Evolutionary conservation across 2,113 vertebrate genomes (phyloP), one percentile per base, ranked within the genome.

Genomic region (Microtus richardsoni): DNA sequence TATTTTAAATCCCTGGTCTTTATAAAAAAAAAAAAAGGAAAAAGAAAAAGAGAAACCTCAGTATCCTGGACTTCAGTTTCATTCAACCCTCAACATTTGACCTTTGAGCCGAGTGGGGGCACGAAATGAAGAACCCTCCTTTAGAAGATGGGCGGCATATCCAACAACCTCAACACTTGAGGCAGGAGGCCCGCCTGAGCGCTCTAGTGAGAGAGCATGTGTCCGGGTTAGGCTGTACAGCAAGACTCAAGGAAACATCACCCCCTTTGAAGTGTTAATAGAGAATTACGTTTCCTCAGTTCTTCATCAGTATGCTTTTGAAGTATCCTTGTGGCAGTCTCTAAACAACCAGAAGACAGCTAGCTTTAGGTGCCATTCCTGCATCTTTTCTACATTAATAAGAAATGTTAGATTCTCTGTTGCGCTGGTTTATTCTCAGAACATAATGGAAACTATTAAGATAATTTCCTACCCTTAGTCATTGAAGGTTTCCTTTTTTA

Each of bases 1-100:
- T 80, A 80, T 28, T 86, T 96, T 80, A 77, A 64, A 80, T 90
- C 93, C 49, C 80, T n/a, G 24, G 47, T 92, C 66, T 80, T 88
- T 93, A 49, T 82, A 49, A 49, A 70, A 36, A 52, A 94, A 83
- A 9, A 74, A 58, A 58, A 54, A 58, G 5, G 12, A 41, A 58
- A 58, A 54, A 58, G 54, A 47, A 39, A 91, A 73, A 60, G 82
- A 41, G 64, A 4, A 54, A 54, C 54, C 84, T 95, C 24, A 33
- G 44, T 96, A 89, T 60, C 19, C 44, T 73, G 47, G 24, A 39
- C 30, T 68, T 73, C 36, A 5, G 14, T 95, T 88, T 95, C 14
- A 85, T 88, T 88, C 5, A 91, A 36, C 14, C 78, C 62, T 85
- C 64, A 78, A 80, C 68, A 30, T 89, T 74, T 83, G 39, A 75